Base-by-base conservation (phyloP, 1,140 invertebrate genomes). In the Nasonia vitripennis region DNA sequence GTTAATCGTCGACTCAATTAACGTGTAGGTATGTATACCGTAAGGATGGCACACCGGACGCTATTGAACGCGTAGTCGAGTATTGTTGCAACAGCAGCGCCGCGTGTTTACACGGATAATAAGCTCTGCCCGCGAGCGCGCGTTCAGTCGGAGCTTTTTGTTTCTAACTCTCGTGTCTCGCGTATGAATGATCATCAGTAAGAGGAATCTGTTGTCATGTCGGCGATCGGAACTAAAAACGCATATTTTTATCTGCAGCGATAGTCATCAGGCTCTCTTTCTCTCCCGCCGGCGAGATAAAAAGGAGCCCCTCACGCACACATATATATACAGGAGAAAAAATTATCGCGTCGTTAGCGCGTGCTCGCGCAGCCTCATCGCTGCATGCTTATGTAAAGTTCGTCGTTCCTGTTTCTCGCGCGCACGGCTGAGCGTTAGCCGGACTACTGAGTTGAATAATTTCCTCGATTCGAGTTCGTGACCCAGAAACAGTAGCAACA, bases 401-500 rank as follows among this genome's bases (percentile, higher is more conserved):
- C 27, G 23, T 74, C 27, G 48, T 74, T 82, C 27, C 48, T 74
- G 4, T 73, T 74, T 82, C 27, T 23, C 62, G 31, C 67, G 14
- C 14, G 41, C 34, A 41, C 41, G 41, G 41, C 41, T 41, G 7
- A 41, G 41, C 41, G 41, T 45, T 45, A 45, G 41, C n/a, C 10
- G 67, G 51, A 55, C 51, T n/a, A 27, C 27, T 27, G 27, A 27
- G n/a, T 79, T 85, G 78, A 85, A 85, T 85, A 81, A 85, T 81
- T 84, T 81, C 55, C 71, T 77, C 45, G 23, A 81, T 81, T 75
- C 41, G 73, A 80, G 78, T 80, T 85, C 78, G 71, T 62, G 71
- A 81, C 78, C 78, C 70, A 85, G 51, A 85, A 85, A 81, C 10
- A 48, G 80, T n/a, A 81, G 45, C 80, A 81, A 81, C 70, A 81